Percentiles rank a stretch among this genome's conserved stretches.
Conservation (phyloP, 2,888 invertebrate species). For the Calameuta pallipes region DNA sequence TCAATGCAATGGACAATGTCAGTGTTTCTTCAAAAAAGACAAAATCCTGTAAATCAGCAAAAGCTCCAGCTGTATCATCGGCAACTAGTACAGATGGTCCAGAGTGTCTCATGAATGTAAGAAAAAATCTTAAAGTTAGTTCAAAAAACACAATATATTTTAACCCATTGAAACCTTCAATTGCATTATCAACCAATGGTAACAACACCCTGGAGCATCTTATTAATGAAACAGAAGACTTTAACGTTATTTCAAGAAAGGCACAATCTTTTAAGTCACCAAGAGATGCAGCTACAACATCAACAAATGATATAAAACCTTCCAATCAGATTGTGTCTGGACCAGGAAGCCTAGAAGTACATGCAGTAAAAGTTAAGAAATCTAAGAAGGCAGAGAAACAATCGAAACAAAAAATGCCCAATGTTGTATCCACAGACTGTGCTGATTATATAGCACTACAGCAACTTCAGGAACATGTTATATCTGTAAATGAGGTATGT, state of each 20-base stretch:
- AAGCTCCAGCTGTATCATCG: no score
- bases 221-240: no score
- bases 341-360: background rate
- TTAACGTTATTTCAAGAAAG: no score
- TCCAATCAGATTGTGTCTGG: background rate
- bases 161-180: no score
- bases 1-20: background rate
- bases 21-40: background rate
- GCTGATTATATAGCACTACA: background rate
- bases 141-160: no score
- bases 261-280: no score
- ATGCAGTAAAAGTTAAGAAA: background rate
- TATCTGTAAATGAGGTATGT: background rate
- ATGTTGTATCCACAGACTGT: background rate
- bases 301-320: background rate
- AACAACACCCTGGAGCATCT: no score
- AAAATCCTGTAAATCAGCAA: background rate
- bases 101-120: no score
- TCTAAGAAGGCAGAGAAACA: background rate
- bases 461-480: background rate
- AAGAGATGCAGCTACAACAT: background rate
- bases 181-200: no score
- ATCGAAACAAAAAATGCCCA: background rate
- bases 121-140: no score
- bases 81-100: no score